Conservation (phyloP, 1,140 invertebrate genomes). For the Orius insidiosus region DNA sequence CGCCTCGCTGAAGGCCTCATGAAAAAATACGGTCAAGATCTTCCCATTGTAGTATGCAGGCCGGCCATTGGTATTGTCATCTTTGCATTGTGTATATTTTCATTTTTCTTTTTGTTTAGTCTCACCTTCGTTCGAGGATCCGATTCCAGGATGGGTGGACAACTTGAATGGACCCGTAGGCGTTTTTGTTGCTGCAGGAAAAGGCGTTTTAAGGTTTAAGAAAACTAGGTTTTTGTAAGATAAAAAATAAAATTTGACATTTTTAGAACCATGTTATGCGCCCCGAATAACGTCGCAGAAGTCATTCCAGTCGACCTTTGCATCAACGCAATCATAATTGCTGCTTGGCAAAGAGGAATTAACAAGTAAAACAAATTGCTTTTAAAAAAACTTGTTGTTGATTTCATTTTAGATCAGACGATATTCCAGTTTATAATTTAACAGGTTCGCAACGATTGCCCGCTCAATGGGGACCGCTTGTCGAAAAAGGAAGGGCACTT, state of each 20-base stretch:
- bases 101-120: constrained; percentile 26
- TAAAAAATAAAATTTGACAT: too few relatives aligned
- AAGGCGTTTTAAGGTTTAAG: constrained; percentile 41
- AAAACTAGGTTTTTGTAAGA: too few relatives aligned
- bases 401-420: constrained; percentile 1
- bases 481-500: constrained; percentile 24
- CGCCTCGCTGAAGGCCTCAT: constrained; percentile 31
- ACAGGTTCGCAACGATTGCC: constrained; percentile 44
- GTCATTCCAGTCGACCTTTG: constrained; percentile 47
- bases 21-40: constrained; percentile 23
- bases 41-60: constrained; percentile 42
- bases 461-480: constrained; percentile 49
- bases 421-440: constrained; percentile 54
- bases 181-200: constrained; percentile 28
- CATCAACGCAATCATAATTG: constrained; percentile 39
- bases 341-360: constrained; percentile 29
- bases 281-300: constrained; percentile 30
- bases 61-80: constrained; percentile 46
- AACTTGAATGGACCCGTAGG: constrained; percentile 48
- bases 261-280: constrained; percentile 33
- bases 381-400: too few relatives aligned
- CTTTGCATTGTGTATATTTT: neutral
- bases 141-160: constrained; percentile 44
- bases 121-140: constrained; percentile 24
- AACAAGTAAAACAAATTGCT: constrained; percentile 15